phyloP scores from a whole-genome alignment of 2,888 invertebrate genomes.

The Shargacucullia verbasci region DNA sequence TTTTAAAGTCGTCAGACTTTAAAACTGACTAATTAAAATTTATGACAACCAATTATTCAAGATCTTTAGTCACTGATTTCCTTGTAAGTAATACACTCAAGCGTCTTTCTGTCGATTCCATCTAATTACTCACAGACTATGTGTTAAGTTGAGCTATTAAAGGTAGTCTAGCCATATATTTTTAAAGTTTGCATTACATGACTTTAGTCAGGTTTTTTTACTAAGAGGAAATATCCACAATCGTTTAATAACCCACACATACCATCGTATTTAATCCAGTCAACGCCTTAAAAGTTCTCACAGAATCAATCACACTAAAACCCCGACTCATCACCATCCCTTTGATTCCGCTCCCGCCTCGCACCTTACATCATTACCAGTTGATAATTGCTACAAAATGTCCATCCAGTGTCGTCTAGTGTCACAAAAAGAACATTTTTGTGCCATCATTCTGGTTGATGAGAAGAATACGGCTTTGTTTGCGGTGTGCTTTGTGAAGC shows the following conservation, averaged over 20 bases:
- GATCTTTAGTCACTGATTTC: too few species aligned
- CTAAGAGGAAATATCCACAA: neutral
- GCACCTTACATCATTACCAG: slow-evolving; percentile 55
- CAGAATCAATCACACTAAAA: slow-evolving; percentile 31
- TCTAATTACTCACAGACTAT: too few species aligned
- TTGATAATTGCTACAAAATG: slow-evolving; percentile 64
- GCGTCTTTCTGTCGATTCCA: too few species aligned
- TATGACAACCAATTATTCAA: too few species aligned
- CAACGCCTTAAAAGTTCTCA: slow-evolving; percentile 31
- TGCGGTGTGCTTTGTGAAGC: slow-evolving; percentile 59
- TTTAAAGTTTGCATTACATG: too few species aligned
- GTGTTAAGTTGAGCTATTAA: too few species aligned
- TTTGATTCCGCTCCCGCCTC: slow-evolving; percentile 41
- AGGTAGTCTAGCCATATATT: too few species aligned
- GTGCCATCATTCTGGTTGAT: slow-evolving; percentile 70
- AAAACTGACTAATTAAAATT: too few species aligned
- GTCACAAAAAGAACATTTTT: slow-evolving; percentile 71
- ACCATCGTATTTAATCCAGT: slow-evolving; percentile 12
- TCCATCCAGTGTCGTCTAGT: slow-evolving; percentile 68
- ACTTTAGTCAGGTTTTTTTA: neutral
- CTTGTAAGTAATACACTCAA: too few species aligned
- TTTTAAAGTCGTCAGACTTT: too few species aligned
- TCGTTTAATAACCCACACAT: slow-evolving; percentile 3
- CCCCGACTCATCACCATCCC: slow-evolving; percentile 43
- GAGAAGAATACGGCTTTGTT: slow-evolving; percentile 58